phyloP scores from a whole-genome alignment of 2,888 invertebrate species.

The Neria commutata region DNA sequence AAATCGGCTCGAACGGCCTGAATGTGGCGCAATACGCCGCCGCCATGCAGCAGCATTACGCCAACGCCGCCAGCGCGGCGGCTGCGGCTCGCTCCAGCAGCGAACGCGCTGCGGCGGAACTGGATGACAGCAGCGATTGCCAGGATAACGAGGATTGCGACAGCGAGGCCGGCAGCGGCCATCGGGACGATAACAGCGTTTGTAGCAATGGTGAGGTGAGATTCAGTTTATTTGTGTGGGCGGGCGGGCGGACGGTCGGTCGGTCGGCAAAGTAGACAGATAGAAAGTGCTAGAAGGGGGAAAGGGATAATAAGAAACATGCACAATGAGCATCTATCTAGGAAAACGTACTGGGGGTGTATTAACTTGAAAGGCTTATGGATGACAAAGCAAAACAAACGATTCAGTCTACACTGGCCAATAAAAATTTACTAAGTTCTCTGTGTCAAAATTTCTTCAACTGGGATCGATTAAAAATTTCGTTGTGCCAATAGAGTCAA shows the following conservation, averaged over 20 bases:
- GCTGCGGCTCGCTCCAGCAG: constrained; percentile 47
- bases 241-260: constrained; percentile 7
- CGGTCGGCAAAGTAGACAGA: background rate
- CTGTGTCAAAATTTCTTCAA: too few relatives aligned
- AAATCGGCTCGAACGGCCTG: constrained; percentile 50
- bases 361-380: too few relatives aligned
- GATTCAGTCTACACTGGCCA: too few relatives aligned
- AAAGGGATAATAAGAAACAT: too few relatives aligned
- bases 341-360: too few relatives aligned
- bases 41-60: constrained; percentile 57
- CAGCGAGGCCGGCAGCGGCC: constrained; percentile 51
- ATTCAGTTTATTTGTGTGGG: constrained; percentile 49
- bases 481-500: too few relatives aligned
- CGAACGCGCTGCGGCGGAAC: constrained; percentile 34
- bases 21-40: constrained; percentile 57
- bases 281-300: too few relatives aligned
- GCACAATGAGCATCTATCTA: too few relatives aligned
- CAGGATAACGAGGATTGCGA: constrained; percentile 58
- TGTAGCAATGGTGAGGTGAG: constrained; percentile 61
- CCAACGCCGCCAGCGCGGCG: constrained; percentile 49
- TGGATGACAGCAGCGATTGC: constrained; percentile 57
- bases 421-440: too few relatives aligned
- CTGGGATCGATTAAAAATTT: too few relatives aligned
- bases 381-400: too few relatives aligned
- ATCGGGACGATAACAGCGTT: constrained; percentile 59